These are phyloP conservation scores for Tenrec ecaudatus DNA, from an alignment of 2,113 vertebrate species.

Conservation along the genomic window DNA sequence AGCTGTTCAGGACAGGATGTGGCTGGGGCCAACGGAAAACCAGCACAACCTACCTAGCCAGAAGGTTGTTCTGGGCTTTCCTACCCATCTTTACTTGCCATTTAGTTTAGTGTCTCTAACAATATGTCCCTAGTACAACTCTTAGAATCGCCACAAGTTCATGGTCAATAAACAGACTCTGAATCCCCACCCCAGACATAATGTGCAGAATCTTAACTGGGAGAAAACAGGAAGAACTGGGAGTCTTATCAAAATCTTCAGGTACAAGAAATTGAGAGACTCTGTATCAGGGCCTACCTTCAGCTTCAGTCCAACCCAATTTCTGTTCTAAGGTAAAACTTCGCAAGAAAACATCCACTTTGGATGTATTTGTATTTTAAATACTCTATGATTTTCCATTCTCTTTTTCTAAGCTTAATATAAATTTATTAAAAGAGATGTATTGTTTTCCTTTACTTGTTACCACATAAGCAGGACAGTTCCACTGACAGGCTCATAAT, in stretches of 20 bases:
- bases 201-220: not conserved
- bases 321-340: not conserved
- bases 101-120: not conserved
- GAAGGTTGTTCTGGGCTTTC: not conserved
- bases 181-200: not conserved
- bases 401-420: not conserved
- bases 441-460: constrained; percentile 16
- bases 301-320: not conserved
- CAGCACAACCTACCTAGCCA: not conserved
- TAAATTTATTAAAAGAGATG: not conserved
- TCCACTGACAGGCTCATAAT: not conserved
- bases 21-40: not conserved
- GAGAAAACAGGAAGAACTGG: not conserved
- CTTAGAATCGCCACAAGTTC: not conserved
- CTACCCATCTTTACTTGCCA: not conserved
- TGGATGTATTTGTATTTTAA: constrained; percentile 3
- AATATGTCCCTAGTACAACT: not conserved
- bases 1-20: not conserved
- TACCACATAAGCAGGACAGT: constrained; percentile 4
- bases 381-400: constrained; percentile 12
- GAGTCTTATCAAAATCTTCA: not conserved
- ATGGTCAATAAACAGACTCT: not conserved
- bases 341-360: not conserved
- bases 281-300: not conserved
- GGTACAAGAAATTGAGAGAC: not conserved